Base-by-base conservation (phyloP, 2,797 vertebrate genomes). In the Tinamus major region DNA sequence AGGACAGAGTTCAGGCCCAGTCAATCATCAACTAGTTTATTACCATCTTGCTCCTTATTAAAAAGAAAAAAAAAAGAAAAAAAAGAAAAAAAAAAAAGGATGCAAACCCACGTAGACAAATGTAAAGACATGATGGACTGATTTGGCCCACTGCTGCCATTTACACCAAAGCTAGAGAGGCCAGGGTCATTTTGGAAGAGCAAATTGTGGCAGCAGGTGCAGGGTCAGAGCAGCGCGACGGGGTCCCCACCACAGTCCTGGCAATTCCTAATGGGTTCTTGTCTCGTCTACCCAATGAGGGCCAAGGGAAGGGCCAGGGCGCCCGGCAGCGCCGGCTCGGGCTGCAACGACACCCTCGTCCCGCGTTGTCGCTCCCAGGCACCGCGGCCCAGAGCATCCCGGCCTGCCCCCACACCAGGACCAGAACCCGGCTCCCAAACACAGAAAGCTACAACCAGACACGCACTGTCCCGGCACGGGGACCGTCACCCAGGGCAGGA, bases 11-110 rank as follows among this genome's bases (percentile, higher is more conserved):
- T 95, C 93, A 90, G 80, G 76, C 76, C 78, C 62, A 27, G 85
- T 82, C 93, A 90, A 96, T 92, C 89, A 95, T 87, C 93, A 83
- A 90, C 94, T 81, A 91, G 95, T 93, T 97, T 96, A 96, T 95
- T 92, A 91, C 91, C 71, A 79, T 59, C 84, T 85, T 94, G 91
- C 16, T 93, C 62, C 81, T 95, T 94, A 95, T 95, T 93, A 82
- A 84, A 49, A 49, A 49, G 10, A 49, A 48, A 94, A 90, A 94
- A 89, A 91, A 93, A 81, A 49, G 10, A 49, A 48, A 94, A 90
- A 94, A 89, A 91, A 93, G 78, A 23, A 48, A 94, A 90, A 94
- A 89, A 91, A 93, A 81, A n/a, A 48, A 14, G 24, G 62, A 29
- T 48, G 37, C 71, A 84, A 55, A 42, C 83, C n/a, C 78, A 85